phyloP scores from a whole-genome alignment of 2,113 vertebrate species.

The Rhinolophus ferrumequinum region DNA sequence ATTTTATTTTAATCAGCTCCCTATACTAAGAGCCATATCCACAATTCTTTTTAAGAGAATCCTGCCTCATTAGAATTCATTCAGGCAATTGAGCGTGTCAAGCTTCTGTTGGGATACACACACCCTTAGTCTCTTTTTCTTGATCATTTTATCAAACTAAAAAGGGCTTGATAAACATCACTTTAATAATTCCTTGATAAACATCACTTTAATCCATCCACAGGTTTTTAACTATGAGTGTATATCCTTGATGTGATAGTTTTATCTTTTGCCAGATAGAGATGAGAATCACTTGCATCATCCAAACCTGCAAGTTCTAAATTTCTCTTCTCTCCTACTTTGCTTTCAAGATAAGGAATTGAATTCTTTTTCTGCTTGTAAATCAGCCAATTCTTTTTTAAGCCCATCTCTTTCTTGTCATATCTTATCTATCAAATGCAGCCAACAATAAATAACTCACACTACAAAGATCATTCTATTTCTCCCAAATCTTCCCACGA shows the following conservation, averaged over 20 bases:
- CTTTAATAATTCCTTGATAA: not conserved
- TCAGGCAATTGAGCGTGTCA: not conserved
- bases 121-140: not conserved
- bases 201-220: not conserved
- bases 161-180: not conserved
- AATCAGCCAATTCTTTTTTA: not conserved
- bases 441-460: not conserved
- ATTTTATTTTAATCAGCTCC: not conserved
- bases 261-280: not conserved
- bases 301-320: not conserved
- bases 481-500: not conserved
- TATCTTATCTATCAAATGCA: not conserved
- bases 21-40: not conserved
- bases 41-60: not conserved
- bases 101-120: not conserved
- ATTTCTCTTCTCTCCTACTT: not conserved
- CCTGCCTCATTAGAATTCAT: not conserved
- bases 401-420: not conserved
- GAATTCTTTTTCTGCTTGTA: not conserved
- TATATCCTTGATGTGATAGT: not conserved
- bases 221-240: not conserved
- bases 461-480: not conserved
- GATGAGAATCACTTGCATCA: not conserved
- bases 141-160: not conserved
- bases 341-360: not conserved